Percentiles rank a stretch among this genome's conserved stretches.
These are phyloP conservation scores for Campylorhamphus procurvoides DNA, from an alignment of 2,113 vertebrate species.

Conservation along the genomic window DNA sequence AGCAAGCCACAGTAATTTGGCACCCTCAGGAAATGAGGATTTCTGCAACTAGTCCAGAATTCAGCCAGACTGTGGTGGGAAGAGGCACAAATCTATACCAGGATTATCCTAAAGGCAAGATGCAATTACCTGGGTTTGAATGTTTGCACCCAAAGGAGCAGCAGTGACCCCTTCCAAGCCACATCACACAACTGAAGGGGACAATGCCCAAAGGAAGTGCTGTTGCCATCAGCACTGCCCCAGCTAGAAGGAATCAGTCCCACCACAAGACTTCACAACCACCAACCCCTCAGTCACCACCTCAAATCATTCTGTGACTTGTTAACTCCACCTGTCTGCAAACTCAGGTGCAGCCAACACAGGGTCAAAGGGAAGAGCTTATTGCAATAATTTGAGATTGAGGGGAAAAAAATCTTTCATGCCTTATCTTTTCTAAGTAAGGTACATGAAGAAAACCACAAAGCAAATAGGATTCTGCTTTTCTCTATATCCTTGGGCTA, in stretches of 20 bases:
- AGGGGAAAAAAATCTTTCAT: not conserved
- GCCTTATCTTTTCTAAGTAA: not conserved
- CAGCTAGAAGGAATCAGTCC: not conserved
- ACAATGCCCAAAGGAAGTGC: not conserved
- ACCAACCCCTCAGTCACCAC: not conserved
- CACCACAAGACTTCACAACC: not conserved
- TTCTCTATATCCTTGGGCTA: not conserved
- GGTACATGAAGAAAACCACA: not conserved
- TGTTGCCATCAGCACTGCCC: not conserved
- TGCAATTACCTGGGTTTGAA: not conserved
- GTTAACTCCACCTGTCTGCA: not conserved
- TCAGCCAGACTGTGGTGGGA: not conserved
- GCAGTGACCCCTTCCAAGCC: not conserved
- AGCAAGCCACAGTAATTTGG: not conserved
- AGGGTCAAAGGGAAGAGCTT: not conserved
- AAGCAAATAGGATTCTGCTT: not conserved
- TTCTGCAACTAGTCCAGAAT: not conserved
- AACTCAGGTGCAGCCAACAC: not conserved
- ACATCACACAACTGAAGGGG: not conserved
- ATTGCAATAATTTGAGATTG: not conserved
- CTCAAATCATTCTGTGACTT: not conserved
- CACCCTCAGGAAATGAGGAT: not conserved
- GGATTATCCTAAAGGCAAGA: not conserved
- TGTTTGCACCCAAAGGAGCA: not conserved
- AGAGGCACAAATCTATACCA: not conserved